These are phyloP conservation scores for Gopherus evgoodei DNA, from an alignment of 2,113 vertebrate species.

Conservation along the genomic window DNA sequence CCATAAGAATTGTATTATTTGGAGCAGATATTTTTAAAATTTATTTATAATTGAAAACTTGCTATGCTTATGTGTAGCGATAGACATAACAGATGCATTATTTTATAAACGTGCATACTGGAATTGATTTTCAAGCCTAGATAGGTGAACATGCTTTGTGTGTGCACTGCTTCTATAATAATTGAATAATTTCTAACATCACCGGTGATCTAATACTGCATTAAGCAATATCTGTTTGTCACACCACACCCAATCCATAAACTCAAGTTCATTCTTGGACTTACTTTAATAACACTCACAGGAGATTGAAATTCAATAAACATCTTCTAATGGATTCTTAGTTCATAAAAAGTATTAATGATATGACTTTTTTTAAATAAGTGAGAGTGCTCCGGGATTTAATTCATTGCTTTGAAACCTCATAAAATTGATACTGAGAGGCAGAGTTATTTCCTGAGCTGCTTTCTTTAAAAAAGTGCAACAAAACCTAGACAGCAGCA, in stretches of 20 bases:
- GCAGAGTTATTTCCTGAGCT: not conserved
- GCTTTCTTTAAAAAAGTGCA: not conserved
- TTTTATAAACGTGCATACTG: not conserved
- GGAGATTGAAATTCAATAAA: not conserved
- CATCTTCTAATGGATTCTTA: slow-evolving; percentile 38
- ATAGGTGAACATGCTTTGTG: not conserved
- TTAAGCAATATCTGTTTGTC: not conserved
- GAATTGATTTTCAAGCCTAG: not conserved
- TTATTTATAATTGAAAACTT: not conserved
- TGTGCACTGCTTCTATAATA: not conserved
- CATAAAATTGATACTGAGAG: slow-evolving; percentile 21
- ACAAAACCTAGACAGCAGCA: not conserved
- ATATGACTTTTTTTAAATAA: slow-evolving; percentile 33
- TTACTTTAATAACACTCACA: not conserved
- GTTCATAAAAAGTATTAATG: slow-evolving; percentile 57
- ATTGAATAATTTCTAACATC: not conserved
- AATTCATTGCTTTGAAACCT: slow-evolving; percentile 56
- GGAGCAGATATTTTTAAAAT: not conserved
- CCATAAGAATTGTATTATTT: not conserved
- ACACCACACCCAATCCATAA: not conserved
- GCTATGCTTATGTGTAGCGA: not conserved
- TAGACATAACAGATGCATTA: not conserved
- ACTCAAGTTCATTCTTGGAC: not conserved
- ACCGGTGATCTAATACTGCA: not conserved
- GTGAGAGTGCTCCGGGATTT: slow-evolving; percentile 22